Conservation (phyloP, 2,888 invertebrate genomes). For the Ypsolopha scabrella region DNA sequence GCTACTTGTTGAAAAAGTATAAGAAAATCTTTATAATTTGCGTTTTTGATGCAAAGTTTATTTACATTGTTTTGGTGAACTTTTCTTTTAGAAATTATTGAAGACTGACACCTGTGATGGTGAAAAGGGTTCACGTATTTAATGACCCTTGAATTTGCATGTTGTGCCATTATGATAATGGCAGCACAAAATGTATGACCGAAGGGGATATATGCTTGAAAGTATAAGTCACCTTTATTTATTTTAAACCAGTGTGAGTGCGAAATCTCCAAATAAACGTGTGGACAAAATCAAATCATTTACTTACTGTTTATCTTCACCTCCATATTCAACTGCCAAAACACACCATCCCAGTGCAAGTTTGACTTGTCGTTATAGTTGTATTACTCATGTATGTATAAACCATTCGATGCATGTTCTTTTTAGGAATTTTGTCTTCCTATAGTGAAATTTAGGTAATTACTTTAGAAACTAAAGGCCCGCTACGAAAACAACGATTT, state of each 20-base stretch:
- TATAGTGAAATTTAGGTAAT: conserved; percentile 19
- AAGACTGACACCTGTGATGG: conserved; percentile 2
- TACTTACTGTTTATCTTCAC: neutral
- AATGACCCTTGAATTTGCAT: no score
- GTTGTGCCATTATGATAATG: no score
- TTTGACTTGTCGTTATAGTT: neutral
- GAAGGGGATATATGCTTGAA: neutral
- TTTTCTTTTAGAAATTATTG: neutral
- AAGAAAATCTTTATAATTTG: neutral
- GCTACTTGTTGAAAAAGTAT: neutral
- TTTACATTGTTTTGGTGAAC: neutral
- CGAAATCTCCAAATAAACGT: neutral
- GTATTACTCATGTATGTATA: neutral
- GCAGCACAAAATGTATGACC: neutral
- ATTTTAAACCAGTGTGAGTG: neutral
- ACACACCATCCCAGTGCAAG: conserved; percentile 25
- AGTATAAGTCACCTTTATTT: neutral
- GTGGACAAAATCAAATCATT: neutral
- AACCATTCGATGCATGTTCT: neutral
- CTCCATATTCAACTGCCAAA: conserved; percentile 1
- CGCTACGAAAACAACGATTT: no score
- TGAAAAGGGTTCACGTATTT: neutral
- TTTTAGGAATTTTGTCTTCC: conserved; percentile 43
- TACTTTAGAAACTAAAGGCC: neutral
- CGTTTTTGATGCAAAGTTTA: neutral